Evolutionary conservation across 2,888 invertebrate genomes (phyloP), one percentile per base, ranked within the genome.

Genomic region (Heliconius sara): DNA sequence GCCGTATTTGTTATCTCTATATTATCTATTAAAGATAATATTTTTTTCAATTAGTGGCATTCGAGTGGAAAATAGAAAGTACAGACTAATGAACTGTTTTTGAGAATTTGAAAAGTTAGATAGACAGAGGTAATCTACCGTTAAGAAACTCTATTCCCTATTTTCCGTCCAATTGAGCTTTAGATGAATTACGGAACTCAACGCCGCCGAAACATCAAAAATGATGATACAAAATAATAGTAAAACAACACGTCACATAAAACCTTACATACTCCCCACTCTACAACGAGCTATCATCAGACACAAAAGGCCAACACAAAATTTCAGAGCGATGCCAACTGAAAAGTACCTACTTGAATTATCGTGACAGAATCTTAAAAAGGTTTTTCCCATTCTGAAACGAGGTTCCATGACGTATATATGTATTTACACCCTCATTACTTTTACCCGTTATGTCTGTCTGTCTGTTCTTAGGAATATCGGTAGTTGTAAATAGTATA

Each of bases 331-430:
- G 57, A 72, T 57, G 60, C 73, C 60, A 73, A 73, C 73, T 73
- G 73, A 73, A 73, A 60, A 73, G 60, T 60, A 60, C 52, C 52
- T 52, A 52, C 73, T 73, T 60, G 73, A 73, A 73, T 73, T 73
- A 73, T 73, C 73, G 73, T 73, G 73, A 73, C 73, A 60, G 73
- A 73, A 73, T 73, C 73, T 73, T 73, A 73, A 73, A 60, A 73
- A 73, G 73, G 73, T 73, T 73, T 72, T 34, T 60, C 73, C 60
- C 73, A 60, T 73, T 73, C 73, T 60, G 73, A 34, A 73, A 73
- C 57, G 60, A 34, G 60, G 34, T 73, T 34, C 39, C 25, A 57
- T 60, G 60, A 60, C 73, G 60, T 60, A 73, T 39, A 60, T 73
- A 22, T 52, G 52, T 52, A 60, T 60, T 73, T 60, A 39, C 60